Percentiles rank a stretch among this genome's conserved stretches.
These are phyloP conservation scores for Rhinolophus sinicus DNA, from an alignment of 2,113 vertebrate species.

Conservation along the genomic window DNA sequence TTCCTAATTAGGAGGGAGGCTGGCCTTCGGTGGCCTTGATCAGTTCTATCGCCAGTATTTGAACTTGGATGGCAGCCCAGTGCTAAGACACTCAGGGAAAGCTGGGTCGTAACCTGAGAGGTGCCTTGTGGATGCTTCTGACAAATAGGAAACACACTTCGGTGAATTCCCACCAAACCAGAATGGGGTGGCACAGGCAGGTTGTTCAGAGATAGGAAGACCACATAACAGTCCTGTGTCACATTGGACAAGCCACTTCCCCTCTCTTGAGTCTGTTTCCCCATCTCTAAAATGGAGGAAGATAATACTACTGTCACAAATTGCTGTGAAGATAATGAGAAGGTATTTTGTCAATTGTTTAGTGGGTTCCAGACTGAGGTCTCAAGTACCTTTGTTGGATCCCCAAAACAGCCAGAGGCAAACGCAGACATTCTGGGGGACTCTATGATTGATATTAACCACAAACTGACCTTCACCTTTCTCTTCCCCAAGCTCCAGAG, in stretches of 20 bases:
- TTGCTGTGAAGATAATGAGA: not conserved
- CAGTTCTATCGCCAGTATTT: not conserved
- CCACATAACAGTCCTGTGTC: not conserved
- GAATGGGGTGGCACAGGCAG: not conserved
- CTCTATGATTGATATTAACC: not conserved
- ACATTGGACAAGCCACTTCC: not conserved
- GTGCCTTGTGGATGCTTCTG: not conserved
- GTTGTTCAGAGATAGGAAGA: not conserved
- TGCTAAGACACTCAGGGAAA: not conserved
- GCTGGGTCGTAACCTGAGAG: not conserved
- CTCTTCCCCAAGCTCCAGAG: not conserved
- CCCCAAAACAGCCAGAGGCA: not conserved
- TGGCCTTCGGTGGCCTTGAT: not conserved
- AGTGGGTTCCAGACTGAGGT: not conserved
- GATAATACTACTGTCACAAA: not conserved
- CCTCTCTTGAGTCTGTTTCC: not conserved
- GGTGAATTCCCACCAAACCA: not conserved
- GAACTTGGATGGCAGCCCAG: conserved; percentile 44
- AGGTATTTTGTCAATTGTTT: not conserved
- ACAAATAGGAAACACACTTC: not conserved
- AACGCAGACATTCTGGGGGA: not conserved
- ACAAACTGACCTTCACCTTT: not conserved
- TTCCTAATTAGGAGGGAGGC: conserved; percentile 67
- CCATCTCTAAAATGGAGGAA: not conserved
- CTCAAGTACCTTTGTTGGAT: not conserved